These are phyloP conservation scores for Prunella himalayana DNA, from an alignment of 2,113 vertebrate species.

Conservation along the genomic window DNA sequence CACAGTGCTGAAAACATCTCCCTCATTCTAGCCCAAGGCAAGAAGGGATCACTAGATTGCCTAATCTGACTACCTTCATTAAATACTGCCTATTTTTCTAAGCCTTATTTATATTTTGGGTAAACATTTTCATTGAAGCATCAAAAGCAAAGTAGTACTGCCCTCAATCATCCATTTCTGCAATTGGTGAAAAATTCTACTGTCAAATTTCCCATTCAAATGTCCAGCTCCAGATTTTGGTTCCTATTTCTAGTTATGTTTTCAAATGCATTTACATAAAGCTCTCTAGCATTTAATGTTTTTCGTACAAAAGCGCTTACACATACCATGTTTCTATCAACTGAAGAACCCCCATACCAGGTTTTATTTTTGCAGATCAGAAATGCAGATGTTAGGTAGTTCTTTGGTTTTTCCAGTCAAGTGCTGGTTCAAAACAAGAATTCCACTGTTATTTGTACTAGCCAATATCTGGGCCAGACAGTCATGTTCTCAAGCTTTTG, in stretches of 20 bases:
- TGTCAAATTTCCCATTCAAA: background rate
- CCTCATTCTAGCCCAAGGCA: background rate
- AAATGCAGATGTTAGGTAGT: background rate
- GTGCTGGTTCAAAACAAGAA: background rate
- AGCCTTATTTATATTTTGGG: background rate
- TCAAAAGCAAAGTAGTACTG: background rate
- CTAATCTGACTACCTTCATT: background rate
- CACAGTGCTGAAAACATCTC: background rate
- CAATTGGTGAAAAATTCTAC: background rate
- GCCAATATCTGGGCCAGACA: fast-evolving
- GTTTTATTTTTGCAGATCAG: background rate
- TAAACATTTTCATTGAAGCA: background rate
- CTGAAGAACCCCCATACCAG: background rate
- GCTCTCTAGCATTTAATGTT: background rate
- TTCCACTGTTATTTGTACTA: background rate
- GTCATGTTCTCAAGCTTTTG: background rate
- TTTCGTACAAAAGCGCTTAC: background rate
- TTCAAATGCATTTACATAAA: background rate
- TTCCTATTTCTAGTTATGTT: background rate
- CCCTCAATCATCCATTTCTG: background rate
- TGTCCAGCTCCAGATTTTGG: background rate
- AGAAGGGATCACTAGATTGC: background rate
- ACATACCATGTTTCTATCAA: background rate
- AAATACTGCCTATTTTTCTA: background rate
- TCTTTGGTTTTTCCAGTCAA: background rate